Base-by-base conservation (phyloP, 2,113 vertebrate genomes). In the Aegotheles bennettii region DNA sequence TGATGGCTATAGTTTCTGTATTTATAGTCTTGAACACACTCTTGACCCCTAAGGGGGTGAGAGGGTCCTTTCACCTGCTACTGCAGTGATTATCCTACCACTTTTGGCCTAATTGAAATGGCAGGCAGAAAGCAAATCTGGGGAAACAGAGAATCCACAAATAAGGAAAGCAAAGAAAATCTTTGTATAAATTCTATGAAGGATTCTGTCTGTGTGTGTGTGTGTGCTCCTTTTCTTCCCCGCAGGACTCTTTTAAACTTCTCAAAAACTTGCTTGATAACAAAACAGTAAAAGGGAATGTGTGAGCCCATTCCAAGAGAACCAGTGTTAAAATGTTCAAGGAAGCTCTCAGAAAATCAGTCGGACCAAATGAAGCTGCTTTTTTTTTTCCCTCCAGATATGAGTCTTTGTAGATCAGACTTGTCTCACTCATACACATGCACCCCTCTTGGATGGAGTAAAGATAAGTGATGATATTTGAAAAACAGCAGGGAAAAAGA, bases 321-420 rank as follows among this genome's bases (percentile, higher is more conserved):
- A 57, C 7, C 7, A 78, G 20, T 14, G 5, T 42, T 74, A 69
- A 48, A 0, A 0, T 3, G 5, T 36, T 68, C 16, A 64, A 59
- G 29, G 17, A 69, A 87, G 42, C 11, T 6, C n/a, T n/a, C n/a
- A 61, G 36, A 51, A 90, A 65, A 69, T 48, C 13, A 81, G 9
- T 23, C 28, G 53, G 42, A 64, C 11, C 3, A 65, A 73, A 51
- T 48, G 13, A 76, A 93, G 36, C 1, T 10, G 8, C 1, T 11
- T 21, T 25, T 29, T 17, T 14, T 14, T 10, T 63, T 50, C 3
- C 2, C 13, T 59, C 11, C 7, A 36, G 13, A 71, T 8, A 6
- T 75, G 68, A 74, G 13, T 48, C 61, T 74, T 61, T 82, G 19
- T 65, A 45, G 24, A 31, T 82, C n/a, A 65, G 60, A 29, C 6